Base-by-base conservation (phyloP, 2,797 vertebrate species). In the Cyprinodon diabolis region DNA sequence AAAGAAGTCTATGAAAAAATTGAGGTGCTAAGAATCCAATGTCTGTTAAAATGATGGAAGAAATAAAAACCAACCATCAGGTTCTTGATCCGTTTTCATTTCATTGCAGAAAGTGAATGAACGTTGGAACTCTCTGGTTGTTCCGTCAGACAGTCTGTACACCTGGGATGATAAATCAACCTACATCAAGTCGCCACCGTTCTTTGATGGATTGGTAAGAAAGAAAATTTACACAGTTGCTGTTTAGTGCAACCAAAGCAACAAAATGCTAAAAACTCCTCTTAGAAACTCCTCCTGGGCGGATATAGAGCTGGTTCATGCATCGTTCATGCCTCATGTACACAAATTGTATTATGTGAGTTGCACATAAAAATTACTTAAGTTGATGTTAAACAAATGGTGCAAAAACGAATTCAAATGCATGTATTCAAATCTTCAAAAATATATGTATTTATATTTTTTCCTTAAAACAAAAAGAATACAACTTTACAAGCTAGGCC, bases 1-100 rank as follows among this genome's bases (percentile, higher is more conserved):
- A 98, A 96, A 92, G 97, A 99, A 74, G 97, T 99, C 77, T 99
- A 99, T 58, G 91, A 97, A 90, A 99, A 98, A 93, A 96, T 99
- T 68, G 98, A 99, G 97, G 98, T 98, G 79, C 4, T 0, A 15
- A 7, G 0, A 48, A 37, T n/a, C 51, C 6, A 6, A 48, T 23
- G 12, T 57, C 13, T 21, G 8, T 30, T 9, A 66, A 17, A 47
- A 19, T 1, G 6, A 45, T 7, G 2, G 2, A 25, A 25, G 12
- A 23, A 56, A 40, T 30, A 57, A 1, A 30, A 57, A 40, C 19
- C 35, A 37, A 23, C 10, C 40, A n/a, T 43, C 25, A 45, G 11
- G 40, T 5, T 45, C 60, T 65, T 19, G 35, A 37, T 1, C 6
- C 6, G n/a, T 14, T 45, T n/a, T 45, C 10, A 12, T 7, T 23